Evolutionary conservation across 2,888 invertebrate genomes (phyloP).

Genomic region (Drosophila neonasuta): DNA sequence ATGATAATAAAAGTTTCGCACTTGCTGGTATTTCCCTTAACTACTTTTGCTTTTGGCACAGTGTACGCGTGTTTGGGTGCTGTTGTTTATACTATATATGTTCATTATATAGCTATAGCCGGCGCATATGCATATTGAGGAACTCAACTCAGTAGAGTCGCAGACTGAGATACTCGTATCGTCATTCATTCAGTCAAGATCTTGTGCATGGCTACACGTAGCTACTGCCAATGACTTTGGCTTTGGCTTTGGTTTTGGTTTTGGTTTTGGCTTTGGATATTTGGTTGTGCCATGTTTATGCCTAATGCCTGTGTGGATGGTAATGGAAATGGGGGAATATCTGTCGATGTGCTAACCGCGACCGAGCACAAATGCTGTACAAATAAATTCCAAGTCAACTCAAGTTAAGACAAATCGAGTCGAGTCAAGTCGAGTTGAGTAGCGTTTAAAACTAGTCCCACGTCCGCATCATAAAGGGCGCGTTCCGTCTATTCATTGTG

Average conservation of each 20-base stretch:
- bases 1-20: slow-evolving; percentile 27
- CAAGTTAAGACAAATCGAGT: slow-evolving; percentile 11
- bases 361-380: slow-evolving; percentile 45
- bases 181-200: slow-evolving; percentile 58
- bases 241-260: neutral
- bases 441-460: slow-evolving; percentile 27
- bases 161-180: slow-evolving; percentile 27
- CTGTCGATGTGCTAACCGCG: slow-evolving; percentile 39
- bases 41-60: slow-evolving; percentile 27
- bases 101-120: neutral
- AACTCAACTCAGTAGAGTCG: slow-evolving; percentile 10
- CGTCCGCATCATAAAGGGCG: slow-evolving; percentile 54
- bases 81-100: slow-evolving; percentile 4
- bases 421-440: slow-evolving; percentile 8
- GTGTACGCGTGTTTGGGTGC: slow-evolving; percentile 23
- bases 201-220: slow-evolving; percentile 70
- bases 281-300: slow-evolving; percentile 1
- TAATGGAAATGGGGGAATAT: slow-evolving; percentile 37
- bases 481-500: slow-evolving; percentile 13
- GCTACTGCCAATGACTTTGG: slow-evolving; percentile 27
- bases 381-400: slow-evolving; percentile 44
- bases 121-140: slow-evolving; percentile 10
- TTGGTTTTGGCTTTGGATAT: neutral
- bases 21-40: slow-evolving; percentile 19
- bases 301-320: neutral